Evolutionary conservation across 1,140 invertebrate genomes (phyloP), one percentile per base, ranked within the genome.

Genomic region (Matsumurasca onukii): DNA sequence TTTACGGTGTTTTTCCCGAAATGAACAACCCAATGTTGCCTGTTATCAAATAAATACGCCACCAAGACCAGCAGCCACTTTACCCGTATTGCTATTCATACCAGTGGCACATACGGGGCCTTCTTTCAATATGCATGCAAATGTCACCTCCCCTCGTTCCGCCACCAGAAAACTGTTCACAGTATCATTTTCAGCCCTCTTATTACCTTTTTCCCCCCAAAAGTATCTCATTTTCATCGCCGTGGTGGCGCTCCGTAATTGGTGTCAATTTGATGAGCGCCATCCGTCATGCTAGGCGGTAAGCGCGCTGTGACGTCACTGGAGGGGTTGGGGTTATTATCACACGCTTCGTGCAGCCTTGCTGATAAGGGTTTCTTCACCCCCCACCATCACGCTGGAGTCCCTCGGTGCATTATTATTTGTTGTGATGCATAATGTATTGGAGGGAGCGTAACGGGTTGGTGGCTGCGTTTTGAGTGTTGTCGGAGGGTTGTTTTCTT

Each of bases 161-260:
- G 66, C 34, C 31, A 68, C 66, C 66, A 68, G 66, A 68, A 68
- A 68, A 68, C 29, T 52, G 66, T 68, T 68, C 66, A 68, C 66
- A 63, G 68, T 64, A 59, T 69, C 68, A 64, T 69, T 69, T 69
- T 49, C 68, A 49, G 63, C 61, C 59, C 61, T 62, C 48, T 67
- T 67, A 62, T 70, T 66, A 55, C 64, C 31, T 57, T 70, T 70
- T 66, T 70, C 59, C 65, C 52, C 52, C 27, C 31, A 17, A 31
- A 68, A 68, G 66, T 68, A 68, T 68, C 66, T 68, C 66, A 68
- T 69, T 69, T 69, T 69, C 61, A 64, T 69, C 57, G 68, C 55
- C 31, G 39, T 34, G 52, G 39, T 39, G 52, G 27, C 39, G 39
- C n/a, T 45, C 51, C 49, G 69, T 66, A 66, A 67, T 66, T 70